A percentile compares a stretch with the other conserved stretches of the same genome.
These are phyloP conservation scores for Amphipoea lucens DNA, from an alignment of 2,888 invertebrate species.

Conservation along the genomic window DNA sequence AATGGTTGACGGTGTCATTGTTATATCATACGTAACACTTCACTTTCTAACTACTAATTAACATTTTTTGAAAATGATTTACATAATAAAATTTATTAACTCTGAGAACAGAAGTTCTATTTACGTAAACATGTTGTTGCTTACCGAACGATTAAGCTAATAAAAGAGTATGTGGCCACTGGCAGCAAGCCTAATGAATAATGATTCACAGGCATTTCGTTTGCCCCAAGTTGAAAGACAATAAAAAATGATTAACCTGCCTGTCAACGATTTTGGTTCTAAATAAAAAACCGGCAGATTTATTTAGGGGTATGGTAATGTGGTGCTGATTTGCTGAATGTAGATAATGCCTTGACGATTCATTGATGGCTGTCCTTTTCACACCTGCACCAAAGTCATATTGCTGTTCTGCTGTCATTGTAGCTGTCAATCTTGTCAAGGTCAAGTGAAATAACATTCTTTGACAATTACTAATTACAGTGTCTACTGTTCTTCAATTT, in stretches of 20 bases:
- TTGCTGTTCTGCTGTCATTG: conserved; percentile 38
- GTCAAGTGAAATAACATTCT: conserved; percentile 56
- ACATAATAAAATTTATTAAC: conserved; percentile 39
- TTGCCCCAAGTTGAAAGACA: not conserved
- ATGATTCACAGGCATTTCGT: not conserved
- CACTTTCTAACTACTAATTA: conserved; percentile 77
- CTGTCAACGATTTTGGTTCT: not conserved
- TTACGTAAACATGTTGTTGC: conserved; percentile 28
- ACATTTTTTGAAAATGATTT: conserved; percentile 56
- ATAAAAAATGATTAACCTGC: not conserved
- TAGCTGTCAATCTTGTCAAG: conserved; percentile 52
- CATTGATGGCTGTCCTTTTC: conserved; percentile 35
- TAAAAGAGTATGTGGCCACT: not conserved
- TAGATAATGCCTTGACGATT: conserved; percentile 24
- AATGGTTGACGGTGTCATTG: conserved; percentile 42
- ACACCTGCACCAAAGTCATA: conserved; percentile 4
- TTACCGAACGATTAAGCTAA: conserved; percentile 17
- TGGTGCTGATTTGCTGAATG: no score
- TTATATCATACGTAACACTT: conserved; percentile 81
- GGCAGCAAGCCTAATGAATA: no score
- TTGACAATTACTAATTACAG: conserved; percentile 26
- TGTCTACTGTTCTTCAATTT: not conserved
- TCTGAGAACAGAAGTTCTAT: conserved; percentile 21
- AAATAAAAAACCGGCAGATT: conserved; percentile 1
- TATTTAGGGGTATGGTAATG: not conserved